Conservation (phyloP, 53 echinoderm and acorn worm genomes). For the Holothuria leucospilota region DNA sequence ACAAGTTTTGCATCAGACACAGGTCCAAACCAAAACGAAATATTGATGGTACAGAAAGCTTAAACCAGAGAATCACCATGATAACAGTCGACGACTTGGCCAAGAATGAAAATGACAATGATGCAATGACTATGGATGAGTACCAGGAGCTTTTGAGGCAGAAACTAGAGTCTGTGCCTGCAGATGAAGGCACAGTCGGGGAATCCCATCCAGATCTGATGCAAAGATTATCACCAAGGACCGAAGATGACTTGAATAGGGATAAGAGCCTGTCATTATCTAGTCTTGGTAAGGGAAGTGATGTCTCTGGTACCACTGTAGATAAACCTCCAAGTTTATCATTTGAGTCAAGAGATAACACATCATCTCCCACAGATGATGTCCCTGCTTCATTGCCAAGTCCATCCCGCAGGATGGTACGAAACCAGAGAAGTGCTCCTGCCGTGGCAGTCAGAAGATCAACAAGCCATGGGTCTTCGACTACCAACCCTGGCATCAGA, state of each 20-base stretch:
- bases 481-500: slow-evolving; percentile 41
- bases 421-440: slow-evolving; percentile 1
- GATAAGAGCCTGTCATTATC: slow-evolving; percentile 42
- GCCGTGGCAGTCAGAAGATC: slow-evolving; percentile 65
- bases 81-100: slow-evolving; percentile 85
- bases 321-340: slow-evolving; percentile 58
- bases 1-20: slow-evolving; percentile 81
- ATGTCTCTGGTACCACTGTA: slow-evolving; percentile 53
- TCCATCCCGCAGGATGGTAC: not conserved
- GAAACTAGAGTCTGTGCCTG: slow-evolving; percentile 26
- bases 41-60: slow-evolving; percentile 86
- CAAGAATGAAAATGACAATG: slow-evolving; percentile 38
- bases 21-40: slow-evolving; percentile 80
- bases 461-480: slow-evolving; percentile 50
- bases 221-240: slow-evolving; percentile 20
- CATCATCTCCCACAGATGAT: not conserved
- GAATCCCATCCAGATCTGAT: slow-evolving; percentile 38
- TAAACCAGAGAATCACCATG: slow-evolving; percentile 87
- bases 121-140: slow-evolving; percentile 43
- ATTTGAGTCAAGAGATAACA: not conserved
- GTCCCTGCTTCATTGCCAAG: not conserved
- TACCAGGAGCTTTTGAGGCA: slow-evolving; percentile 26
- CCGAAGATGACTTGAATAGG: slow-evolving; percentile 17
- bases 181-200: not conserved
- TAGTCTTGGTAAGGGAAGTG: slow-evolving; percentile 58